phyloP scores from a whole-genome alignment of 37 sponge, comb jelly and placozoan species.

The Theonella swinhoei region DNA sequence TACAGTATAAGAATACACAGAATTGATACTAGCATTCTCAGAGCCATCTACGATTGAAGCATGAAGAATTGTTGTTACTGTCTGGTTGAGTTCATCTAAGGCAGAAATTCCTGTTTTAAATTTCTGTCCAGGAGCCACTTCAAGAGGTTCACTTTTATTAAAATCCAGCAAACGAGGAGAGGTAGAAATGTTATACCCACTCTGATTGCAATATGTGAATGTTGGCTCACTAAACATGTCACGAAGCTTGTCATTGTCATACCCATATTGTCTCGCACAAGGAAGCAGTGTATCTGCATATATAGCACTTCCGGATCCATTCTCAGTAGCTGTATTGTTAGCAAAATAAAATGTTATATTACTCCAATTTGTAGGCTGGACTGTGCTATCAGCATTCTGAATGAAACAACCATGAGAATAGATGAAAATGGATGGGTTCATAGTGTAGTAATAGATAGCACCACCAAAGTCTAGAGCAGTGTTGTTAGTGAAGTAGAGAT shows the following conservation, averaged over 20 bases:
- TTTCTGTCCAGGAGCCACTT: background rate
- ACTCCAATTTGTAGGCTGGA: background rate
- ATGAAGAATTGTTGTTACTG: background rate
- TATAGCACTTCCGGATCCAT: slow-evolving; percentile 12
- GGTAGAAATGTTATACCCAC: background rate
- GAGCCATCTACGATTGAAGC: background rate
- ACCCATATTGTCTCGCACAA: background rate
- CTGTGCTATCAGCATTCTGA: background rate
- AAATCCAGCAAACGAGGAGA: background rate
- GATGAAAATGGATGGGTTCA: background rate
- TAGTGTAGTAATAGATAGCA: slow-evolving; percentile 9
- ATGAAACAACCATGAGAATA: slow-evolving; percentile 7
- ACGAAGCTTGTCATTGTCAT: background rate
- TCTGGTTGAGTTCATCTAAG: slow-evolving; percentile 17
- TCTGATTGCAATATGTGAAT: background rate
- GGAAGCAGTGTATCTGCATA: slow-evolving; percentile 19
- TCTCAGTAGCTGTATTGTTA: background rate
- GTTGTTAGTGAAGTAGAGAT: slow-evolving; percentile 11
- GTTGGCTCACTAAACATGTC: background rate
- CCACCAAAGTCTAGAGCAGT: slow-evolving; percentile 33
- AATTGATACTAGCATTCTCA: no score
- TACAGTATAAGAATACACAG: background rate
- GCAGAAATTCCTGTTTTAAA: background rate
- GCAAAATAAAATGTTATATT: background rate
- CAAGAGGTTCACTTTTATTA: background rate